phyloP scores from a whole-genome alignment of 2,797 vertebrate genomes.

The Salmo trutta region DNA sequence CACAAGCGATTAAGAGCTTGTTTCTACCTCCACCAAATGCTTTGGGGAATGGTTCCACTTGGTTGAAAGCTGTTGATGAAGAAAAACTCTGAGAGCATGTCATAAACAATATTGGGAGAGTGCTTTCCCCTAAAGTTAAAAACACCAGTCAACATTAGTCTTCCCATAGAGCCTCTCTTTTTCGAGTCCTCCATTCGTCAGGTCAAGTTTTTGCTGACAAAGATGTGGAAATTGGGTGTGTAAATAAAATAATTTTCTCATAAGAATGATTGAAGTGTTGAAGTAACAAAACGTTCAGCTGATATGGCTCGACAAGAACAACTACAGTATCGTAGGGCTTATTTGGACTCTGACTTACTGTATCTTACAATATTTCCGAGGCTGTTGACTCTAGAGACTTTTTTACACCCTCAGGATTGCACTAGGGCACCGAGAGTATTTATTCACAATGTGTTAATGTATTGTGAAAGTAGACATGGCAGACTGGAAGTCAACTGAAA shows the following conservation, averaged over 20 bases:
- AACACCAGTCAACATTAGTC: constrained; percentile 56
- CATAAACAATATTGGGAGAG: constrained; percentile 60
- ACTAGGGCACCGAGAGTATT: constrained; percentile 35
- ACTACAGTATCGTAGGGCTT: constrained; percentile 54
- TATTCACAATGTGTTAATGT: constrained; percentile 51
- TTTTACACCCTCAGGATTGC: not conserved
- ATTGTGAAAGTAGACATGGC: constrained; percentile 52
- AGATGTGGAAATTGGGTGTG: not conserved
- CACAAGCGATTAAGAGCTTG: constrained; percentile 75
- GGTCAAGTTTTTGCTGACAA: not conserved
- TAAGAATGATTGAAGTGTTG: not conserved
- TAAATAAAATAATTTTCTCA: not conserved
- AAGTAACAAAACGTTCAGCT: no score
- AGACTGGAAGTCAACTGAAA: constrained; percentile 31
- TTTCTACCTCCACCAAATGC: constrained; percentile 72
- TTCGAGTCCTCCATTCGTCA: not conserved
- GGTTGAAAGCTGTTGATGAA: constrained; percentile 61
- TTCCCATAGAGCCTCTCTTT: constrained; percentile 26
- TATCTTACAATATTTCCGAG: no score
- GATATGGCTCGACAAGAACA: constrained; percentile 16
- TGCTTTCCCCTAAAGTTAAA: constrained; percentile 54
- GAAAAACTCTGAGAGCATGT: constrained; percentile 56
- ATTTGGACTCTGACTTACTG: no score
- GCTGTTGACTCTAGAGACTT: no score
- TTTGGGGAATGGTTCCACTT: constrained; percentile 71